Base-by-base conservation (phyloP, 2,113 vertebrate genomes). In the Eolophus roseicapilla region DNA sequence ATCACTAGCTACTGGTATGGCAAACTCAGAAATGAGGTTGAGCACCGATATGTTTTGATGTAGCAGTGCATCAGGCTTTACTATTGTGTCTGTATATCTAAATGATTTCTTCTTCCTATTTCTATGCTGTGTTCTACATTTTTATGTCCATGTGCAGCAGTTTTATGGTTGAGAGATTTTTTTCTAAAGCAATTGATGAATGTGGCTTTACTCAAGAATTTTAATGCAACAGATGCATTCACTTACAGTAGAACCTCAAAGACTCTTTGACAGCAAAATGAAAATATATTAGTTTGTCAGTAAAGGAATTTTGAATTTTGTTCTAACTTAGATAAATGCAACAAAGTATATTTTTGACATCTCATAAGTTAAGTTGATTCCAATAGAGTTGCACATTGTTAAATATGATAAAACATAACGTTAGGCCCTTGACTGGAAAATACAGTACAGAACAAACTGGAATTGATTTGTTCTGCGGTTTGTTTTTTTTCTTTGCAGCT, bases 241-340 rank as follows among this genome's bases (percentile, higher is more conserved):
- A 88, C 67, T 92, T 96, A 59, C 35, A 65, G 52, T 55, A 89
- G 60, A 88, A 82, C 44, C 71, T 86, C 65, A 93, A 95, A 92
- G 81, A 27, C 60, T 55, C 62, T 57, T 79, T 88, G 88, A 69
- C 69, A 89, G 53, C 33, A 95, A 73, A 92, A 96, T 91, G 70
- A 90, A 96, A 93, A 95, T 86, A 50, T 49, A 86, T 92, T 82
- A 78, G 37, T 53, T 86, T 95, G 64, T 85, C 90, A 96, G 96
- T 83, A 91, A 84, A 85, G 88, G 75, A 79, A 86, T 88, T 96
- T 69, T 71, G 31, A 77, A 95, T 97, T 95, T 96, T 88, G 73
- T 91, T 87, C 94, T 97, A 97, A 97, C 86, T 93, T 84, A 97
- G 97, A 98, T 97, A 96, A 97, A 98, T 98, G 94, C 88, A 95